Conservation (phyloP, 2,888 invertebrate genomes). For the Psylliodes chrysocephalus region DNA sequence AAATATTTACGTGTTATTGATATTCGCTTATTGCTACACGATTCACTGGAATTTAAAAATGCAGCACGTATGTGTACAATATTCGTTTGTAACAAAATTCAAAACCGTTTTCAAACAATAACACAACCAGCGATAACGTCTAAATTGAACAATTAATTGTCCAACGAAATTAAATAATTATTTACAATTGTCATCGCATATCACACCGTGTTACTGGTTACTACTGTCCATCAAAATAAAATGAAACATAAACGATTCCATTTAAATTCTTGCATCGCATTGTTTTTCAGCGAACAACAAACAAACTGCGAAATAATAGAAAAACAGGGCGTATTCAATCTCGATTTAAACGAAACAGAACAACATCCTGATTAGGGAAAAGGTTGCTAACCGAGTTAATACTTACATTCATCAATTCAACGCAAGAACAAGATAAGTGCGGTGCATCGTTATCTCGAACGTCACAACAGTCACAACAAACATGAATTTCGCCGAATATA, state of each 20-base stretch:
- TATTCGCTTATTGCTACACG: too few species aligned
- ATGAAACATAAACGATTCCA: neutral
- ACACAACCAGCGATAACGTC: too few species aligned
- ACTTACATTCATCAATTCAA: constrained; percentile 57
- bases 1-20: too few species aligned
- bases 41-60: too few species aligned
- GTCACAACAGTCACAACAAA: constrained; percentile 43
- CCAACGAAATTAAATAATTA: neutral
- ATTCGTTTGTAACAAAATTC: too few species aligned
- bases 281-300: constrained; percentile 1
- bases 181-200: neutral
- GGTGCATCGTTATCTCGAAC: constrained; percentile 46
- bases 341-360: constrained; percentile 5
- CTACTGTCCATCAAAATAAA: neutral
- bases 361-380: constrained; percentile 3
- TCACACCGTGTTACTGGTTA: neutral
- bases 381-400: neutral
- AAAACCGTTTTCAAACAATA: too few species aligned
- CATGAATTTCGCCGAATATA: constrained; percentile 41
- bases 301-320: neutral
- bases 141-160: too few species aligned
- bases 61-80: too few species aligned
- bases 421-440: constrained; percentile 44
- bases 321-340: constrained; percentile 14
- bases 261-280: neutral